Conservation (phyloP, 2,888 invertebrate genomes). For the Drosophila kuntzei region DNA sequence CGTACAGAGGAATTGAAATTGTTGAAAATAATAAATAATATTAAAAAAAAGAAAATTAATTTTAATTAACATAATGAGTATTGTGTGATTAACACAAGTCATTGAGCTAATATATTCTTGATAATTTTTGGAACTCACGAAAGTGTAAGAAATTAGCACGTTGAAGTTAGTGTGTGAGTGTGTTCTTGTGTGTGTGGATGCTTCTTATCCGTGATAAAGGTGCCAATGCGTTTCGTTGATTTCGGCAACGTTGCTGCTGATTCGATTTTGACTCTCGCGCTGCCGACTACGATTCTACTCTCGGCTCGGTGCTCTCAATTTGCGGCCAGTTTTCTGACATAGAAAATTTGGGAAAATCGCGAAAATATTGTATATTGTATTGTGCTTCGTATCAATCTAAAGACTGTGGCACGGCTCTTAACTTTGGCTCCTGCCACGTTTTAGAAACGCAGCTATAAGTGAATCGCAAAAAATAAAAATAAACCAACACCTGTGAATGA, state of each 20-base stretch:
- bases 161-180: not conserved
- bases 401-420: constrained; percentile 8
- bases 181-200: constrained; percentile 15
- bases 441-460: not conserved
- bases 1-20: constrained; percentile 20
- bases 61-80: constrained; percentile 2
- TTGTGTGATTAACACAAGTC: constrained; percentile 8
- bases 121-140: constrained; percentile 6
- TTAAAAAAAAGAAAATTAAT: constrained; percentile 7
- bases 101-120: constrained; percentile 5
- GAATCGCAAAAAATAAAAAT: not conserved
- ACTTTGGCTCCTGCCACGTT: constrained; percentile 8
- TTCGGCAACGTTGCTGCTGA: constrained; percentile 42
- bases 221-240: constrained; percentile 53
- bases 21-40: constrained; percentile 12
- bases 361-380: constrained; percentile 28
- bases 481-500: not conserved
- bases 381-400: not conserved
- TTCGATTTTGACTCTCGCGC: constrained; percentile 56
- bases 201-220: constrained; percentile 24
- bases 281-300: constrained; percentile 24
- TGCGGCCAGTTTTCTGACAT: constrained; percentile 51
- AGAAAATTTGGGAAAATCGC: constrained; percentile 48
- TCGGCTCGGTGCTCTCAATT: constrained; percentile 46
- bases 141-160: constrained; percentile 16